These are phyloP conservation scores for Carabus problematicus DNA, from an alignment of 2,888 invertebrate species.

Conservation along the genomic window DNA sequence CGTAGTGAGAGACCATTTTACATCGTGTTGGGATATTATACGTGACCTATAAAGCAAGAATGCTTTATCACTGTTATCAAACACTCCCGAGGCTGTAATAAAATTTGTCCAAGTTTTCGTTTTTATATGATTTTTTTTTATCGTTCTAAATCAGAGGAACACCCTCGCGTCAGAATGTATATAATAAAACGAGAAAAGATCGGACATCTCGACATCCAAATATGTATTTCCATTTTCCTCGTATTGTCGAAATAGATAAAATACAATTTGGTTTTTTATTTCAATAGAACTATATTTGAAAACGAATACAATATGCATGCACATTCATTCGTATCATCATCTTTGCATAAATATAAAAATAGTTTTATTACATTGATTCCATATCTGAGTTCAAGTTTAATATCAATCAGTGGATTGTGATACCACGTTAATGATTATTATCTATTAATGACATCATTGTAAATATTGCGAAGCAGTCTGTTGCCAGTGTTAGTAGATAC, in stretches of 20 bases:
- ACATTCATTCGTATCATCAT: too few species aligned
- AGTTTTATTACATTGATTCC: too few species aligned
- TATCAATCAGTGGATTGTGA: too few species aligned
- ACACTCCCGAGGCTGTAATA: constrained; percentile 25
- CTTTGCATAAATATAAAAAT: too few species aligned
- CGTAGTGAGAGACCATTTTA: constrained; percentile 1
- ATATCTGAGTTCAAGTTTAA: too few species aligned
- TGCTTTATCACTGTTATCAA: constrained; percentile 33
- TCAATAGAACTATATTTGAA: too few species aligned
- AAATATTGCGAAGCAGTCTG: not conserved
- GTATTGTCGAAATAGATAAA: too few species aligned
- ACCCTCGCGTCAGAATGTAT: constrained; percentile 20
- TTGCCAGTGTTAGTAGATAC: constrained; percentile 1
- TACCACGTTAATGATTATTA: too few species aligned
- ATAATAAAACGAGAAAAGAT: constrained; percentile 14
- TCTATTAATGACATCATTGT: not conserved
- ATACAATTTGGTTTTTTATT: too few species aligned
- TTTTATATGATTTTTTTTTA: constrained; percentile 42
- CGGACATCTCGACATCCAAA: constrained; percentile 1
- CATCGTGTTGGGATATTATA: constrained; percentile 20
- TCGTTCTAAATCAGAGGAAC: constrained; percentile 32
- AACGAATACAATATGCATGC: too few species aligned
- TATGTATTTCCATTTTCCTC: constrained; percentile 5
- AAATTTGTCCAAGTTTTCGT: constrained; percentile 41
- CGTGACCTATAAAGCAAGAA: constrained; percentile 27